Percentiles rank a stretch among this genome's conserved stretches.
Conservation (phyloP, 2,113 vertebrate genomes). For the Synchiropus splendidus region DNA sequence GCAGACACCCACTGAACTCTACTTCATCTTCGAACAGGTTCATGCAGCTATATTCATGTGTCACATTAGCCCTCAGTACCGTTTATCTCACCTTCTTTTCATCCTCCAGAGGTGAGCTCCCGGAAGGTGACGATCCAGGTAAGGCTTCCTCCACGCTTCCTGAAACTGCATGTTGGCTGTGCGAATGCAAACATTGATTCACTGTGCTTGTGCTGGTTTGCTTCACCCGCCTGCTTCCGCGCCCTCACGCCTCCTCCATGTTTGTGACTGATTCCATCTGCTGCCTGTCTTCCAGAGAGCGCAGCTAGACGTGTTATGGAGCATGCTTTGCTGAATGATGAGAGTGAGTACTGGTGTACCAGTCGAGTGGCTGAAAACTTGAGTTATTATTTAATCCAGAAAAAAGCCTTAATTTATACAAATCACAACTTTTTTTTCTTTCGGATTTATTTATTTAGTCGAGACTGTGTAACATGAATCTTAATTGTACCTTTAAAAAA, state of each 20-base stretch:
- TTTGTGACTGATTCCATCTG: conserved; percentile 27
- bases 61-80: too few species aligned
- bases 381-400: background rate
- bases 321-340: conserved; percentile 91
- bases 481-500: too few species aligned
- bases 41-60: background rate
- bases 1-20: conserved; percentile 47
- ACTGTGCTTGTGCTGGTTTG: conserved; percentile 24
- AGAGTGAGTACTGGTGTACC: conserved; percentile 75
- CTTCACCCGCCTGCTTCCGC: conserved; percentile 19
- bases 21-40: conserved; percentile 63
- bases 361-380: background rate
- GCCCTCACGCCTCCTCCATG: conserved; percentile 17
- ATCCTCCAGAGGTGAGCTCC: conserved; percentile 37
- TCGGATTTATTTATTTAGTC: too few species aligned
- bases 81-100: background rate
- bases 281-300: conserved; percentile 62
- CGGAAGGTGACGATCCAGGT: conserved; percentile 51
- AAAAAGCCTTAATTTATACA: background rate
- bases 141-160: conserved; percentile 6
- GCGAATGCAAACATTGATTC: conserved; percentile 6
- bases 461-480: too few species aligned
- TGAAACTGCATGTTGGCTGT: background rate
- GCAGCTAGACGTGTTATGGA: conserved; percentile 80
- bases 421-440: too few species aligned